phyloP scores from a whole-genome alignment of 2,888 invertebrate species.

The Xylota sylvarum region DNA sequence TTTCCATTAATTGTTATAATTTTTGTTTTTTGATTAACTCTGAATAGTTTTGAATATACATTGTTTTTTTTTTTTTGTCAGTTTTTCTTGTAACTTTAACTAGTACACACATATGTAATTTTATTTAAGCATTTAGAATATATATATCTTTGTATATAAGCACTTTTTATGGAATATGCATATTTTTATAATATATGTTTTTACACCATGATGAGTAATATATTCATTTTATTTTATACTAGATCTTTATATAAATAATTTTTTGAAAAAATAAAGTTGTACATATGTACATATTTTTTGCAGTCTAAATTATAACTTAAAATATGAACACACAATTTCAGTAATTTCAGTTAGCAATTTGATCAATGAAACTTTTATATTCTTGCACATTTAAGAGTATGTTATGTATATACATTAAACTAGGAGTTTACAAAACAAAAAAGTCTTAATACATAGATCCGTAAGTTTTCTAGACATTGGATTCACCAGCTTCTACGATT shows the following conservation, averaged over 20 bases:
- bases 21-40: background rate
- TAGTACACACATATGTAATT: background rate
- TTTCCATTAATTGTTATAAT: background rate
- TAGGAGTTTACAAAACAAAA: background rate
- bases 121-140: conserved; percentile 5
- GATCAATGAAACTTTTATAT: conserved; percentile 9
- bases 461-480: background rate
- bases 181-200: background rate
- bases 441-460: conserved; percentile 2
- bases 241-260: background rate
- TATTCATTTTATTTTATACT: background rate
- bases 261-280: background rate
- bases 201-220: conserved; percentile 1
- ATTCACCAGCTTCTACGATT: background rate
- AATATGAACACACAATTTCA: conserved; percentile 59
- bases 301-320: conserved; percentile 38
- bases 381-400: conserved; percentile 3
- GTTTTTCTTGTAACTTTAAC: background rate
- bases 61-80: background rate
- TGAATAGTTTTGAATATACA: conserved; percentile 2
- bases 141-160: background rate
- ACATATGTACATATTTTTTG: background rate
- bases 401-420: background rate
- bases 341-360: conserved; percentile 55
- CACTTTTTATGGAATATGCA: background rate